phyloP scores from a whole-genome alignment of 1,140 invertebrate genomes.

The Ceratosolen solmsi region DNA sequence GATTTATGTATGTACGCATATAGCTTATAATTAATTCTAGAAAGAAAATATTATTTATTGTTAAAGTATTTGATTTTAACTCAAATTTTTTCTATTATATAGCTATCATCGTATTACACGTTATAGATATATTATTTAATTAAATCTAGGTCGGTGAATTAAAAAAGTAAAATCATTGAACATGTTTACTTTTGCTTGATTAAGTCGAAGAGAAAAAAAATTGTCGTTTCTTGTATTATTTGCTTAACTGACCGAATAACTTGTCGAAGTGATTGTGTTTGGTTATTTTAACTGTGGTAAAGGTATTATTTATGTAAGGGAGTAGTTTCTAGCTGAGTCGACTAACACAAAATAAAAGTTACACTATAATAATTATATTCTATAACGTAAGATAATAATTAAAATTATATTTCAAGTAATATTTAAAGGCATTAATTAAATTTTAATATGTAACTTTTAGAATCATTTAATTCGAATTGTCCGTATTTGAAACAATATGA shows the following conservation, averaged over 20 bases:
- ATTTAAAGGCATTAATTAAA: too few species aligned
- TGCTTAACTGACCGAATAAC: too few species aligned
- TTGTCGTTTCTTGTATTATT: neutral
- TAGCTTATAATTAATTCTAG: neutral
- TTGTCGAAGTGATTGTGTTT: neutral
- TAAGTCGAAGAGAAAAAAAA: conserved; percentile 26
- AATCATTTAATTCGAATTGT: too few species aligned
- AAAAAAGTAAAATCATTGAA: conserved; percentile 1
- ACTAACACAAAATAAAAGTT: too few species aligned
- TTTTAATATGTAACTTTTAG: too few species aligned
- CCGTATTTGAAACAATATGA: too few species aligned
- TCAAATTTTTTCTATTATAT: neutral
- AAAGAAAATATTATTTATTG: neutral
- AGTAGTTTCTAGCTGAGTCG: too few species aligned
- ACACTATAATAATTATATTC: too few species aligned
- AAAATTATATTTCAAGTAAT: neutral
- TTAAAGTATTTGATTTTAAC: neutral
- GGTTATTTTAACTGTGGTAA: neutral
- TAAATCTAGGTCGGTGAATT: conserved; percentile 36
- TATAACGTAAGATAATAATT: neutral
- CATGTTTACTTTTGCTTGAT: conserved; percentile 33
- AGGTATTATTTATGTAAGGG: neutral
- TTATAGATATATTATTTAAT: conserved; percentile 44
- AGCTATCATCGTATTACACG: neutral
- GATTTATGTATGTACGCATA: neutral